Evolutionary conservation across 1,140 invertebrate genomes (phyloP), one percentile per base, ranked within the genome.

Genomic region (Halictus rubicundus): DNA sequence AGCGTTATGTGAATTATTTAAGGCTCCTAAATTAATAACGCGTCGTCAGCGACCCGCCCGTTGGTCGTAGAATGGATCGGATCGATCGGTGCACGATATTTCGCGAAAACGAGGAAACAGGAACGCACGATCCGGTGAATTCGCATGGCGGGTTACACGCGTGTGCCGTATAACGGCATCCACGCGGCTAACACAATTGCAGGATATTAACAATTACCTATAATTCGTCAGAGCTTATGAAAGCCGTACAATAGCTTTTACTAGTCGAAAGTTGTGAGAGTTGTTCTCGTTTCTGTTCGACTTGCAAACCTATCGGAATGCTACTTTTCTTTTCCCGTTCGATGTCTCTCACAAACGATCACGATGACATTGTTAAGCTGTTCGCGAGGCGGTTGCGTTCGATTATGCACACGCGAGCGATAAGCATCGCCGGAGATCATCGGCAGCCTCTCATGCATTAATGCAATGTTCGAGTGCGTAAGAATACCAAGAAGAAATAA

Each of bases 211-310:
- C 25, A 16, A 27, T 61, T 27, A 61, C 0, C 59, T 61, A 61
- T 27, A 61, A 32, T 27, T 61, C 16, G 25, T 57, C 2, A n/a
- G 25, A 32, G 19, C 27, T 10, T 19, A 61, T 16, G 14, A 27
- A 32, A 61, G 16, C 25, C 9, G 14, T 32, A 61, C 54, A 57
- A 57, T 61, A 61, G 60, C 25, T 32, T 61, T 23, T 27, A 61
- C 60, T 32, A 27, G 60, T 63, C 19, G 60, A 63, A 63, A 63
- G 60, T 63, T 37, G 60, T 63, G 60, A 63, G 60, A 63, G 60
- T 37, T 63, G 60, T 16, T 63, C 60, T 27, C 27, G 16, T 63
- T 63, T 19, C 60, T 32, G 27, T 63, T 21, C 27, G 27, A 63
- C 4, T 21, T 37, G 2, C 9, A 21, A 37, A 21, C 60, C 16